Base-by-base conservation (phyloP, 2,113 vertebrate genomes). In the Ceyx melanurus region DNA sequence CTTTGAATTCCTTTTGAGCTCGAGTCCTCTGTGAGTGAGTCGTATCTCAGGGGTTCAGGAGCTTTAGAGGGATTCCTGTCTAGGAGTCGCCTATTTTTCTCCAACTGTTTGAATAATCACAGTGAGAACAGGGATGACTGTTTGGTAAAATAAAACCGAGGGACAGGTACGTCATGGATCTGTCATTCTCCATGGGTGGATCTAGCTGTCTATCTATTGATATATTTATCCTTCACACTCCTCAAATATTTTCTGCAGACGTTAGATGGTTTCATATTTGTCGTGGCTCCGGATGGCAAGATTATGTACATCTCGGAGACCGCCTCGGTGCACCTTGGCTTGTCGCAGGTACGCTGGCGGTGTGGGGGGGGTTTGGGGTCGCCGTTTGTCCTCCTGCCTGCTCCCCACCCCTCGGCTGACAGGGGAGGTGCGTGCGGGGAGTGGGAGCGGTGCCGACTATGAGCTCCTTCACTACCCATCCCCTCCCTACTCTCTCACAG, bases 291-390 rank as follows among this genome's bases (percentile, higher is more conserved):
- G 6, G 99, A 99, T 77, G 99, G 99, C 45, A 99, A 99, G 97
- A 99, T 99, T 91, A 99, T 99, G 99, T 99, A 99, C 97, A 99
- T 99, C 93, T 99, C 99, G 5, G 99, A 99, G 96, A 99, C 99
- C 0, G 99, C 99, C 8, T 99, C 99, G 1, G 99, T 99, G 71
- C 99, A 99, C 92, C 94, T 99, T 97, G 99, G 99, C 79, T 97
- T 99, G 96, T 99, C 99, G 54, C 99, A 99, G 99, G 99, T 99
- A 98, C 31, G 95, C 42, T 51, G 51, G 28, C 37, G 37, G 37
- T 37, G 45, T 35, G 82, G 68, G 42, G 13, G 33, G 2, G 82
- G 37, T 37, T 37, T 37, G 37, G 37, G 37, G 37, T 37, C 37
- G 10, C 10, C 37, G 37, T 10, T 37, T 37, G 37, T 37, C 37